Percentiles rank a stretch among this genome's conserved stretches.
These are phyloP conservation scores for Troides oblongomaculatus DNA, from an alignment of 2,888 invertebrate genomes.

Conservation along the genomic window DNA sequence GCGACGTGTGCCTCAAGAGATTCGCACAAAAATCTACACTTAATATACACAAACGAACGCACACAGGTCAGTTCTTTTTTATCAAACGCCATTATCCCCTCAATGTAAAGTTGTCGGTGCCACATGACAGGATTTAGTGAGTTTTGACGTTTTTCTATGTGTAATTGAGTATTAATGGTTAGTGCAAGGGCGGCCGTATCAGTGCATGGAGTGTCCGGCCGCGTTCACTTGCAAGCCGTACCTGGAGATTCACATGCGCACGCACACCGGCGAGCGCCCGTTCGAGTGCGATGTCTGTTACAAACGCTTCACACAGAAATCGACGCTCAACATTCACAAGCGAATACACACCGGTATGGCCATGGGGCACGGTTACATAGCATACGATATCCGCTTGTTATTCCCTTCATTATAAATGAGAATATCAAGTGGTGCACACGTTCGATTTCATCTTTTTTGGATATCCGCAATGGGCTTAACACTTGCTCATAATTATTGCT, in stretches of 20 bases:
- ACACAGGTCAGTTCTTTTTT: constrained; percentile 78
- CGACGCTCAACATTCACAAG: constrained; percentile 81
- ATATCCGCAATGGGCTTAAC: too few relatives aligned
- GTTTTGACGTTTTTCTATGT: constrained; percentile 20
- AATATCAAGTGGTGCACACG: constrained; percentile 3
- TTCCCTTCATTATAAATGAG: neutral
- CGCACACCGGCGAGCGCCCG: constrained; percentile 78
- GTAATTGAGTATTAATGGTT: constrained; percentile 44
- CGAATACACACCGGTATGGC: constrained; percentile 79
- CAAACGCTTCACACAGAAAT: constrained; percentile 81
- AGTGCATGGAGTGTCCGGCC: constrained; percentile 80
- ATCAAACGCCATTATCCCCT: neutral
- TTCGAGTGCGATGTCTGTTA: constrained; percentile 80
- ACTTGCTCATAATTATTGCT: too few relatives aligned
- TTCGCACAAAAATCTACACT: constrained; percentile 91
- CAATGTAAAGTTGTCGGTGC: constrained; percentile 70
- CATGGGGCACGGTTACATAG: constrained; percentile 32
- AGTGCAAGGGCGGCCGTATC: constrained; percentile 79
- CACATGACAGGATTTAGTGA: constrained; percentile 50
- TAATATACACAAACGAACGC: constrained; percentile 89
- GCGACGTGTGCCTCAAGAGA: constrained; percentile 87
- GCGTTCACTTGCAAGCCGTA: constrained; percentile 82
- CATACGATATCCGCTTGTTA: constrained; percentile 10
- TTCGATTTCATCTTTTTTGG: neutral
- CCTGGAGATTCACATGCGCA: constrained; percentile 83